Percentiles rank a stretch among this genome's conserved stretches.
Conservation (phyloP, 2,797 vertebrate genomes). For the Tapera naevia region DNA sequence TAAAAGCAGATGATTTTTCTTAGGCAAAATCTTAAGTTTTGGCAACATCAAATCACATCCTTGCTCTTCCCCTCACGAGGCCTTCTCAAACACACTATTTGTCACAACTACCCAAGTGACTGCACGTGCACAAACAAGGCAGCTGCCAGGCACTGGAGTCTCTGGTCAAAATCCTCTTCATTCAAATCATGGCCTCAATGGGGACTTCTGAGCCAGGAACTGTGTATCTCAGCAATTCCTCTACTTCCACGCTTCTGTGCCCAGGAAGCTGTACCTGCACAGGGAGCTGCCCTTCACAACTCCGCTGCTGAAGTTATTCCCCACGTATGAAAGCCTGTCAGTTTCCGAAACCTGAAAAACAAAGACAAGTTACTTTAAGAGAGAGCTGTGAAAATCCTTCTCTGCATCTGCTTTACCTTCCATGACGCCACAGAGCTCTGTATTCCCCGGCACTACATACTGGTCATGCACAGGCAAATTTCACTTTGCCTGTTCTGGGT, state of each 20-base stretch:
- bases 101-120: background rate
- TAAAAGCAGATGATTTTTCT: background rate
- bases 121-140: fast-evolving
- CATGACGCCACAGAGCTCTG: background rate
- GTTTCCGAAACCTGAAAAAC: slow-evolving; percentile 86
- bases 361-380: background rate
- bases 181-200: fast-evolving
- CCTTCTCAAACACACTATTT: fast-evolving
- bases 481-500: background rate
- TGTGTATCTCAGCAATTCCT: background rate
- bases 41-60: background rate
- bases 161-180: background rate
- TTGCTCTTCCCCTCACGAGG: background rate
- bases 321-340: slow-evolving; percentile 88
- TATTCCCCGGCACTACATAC: background rate
- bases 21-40: background rate
- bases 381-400: background rate
- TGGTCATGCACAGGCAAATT: fast-evolving
- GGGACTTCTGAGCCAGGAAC: background rate
- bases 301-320: slow-evolving; percentile 83
- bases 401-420: background rate
- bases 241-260: background rate
- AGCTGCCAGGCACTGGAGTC: background rate
- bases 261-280: slow-evolving; percentile 83
- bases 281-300: slow-evolving; percentile 84